These are phyloP conservation scores for Scolanthus callimorphus DNA, from an alignment of 92 coral and sea anemone species.

Conservation along the genomic window DNA sequence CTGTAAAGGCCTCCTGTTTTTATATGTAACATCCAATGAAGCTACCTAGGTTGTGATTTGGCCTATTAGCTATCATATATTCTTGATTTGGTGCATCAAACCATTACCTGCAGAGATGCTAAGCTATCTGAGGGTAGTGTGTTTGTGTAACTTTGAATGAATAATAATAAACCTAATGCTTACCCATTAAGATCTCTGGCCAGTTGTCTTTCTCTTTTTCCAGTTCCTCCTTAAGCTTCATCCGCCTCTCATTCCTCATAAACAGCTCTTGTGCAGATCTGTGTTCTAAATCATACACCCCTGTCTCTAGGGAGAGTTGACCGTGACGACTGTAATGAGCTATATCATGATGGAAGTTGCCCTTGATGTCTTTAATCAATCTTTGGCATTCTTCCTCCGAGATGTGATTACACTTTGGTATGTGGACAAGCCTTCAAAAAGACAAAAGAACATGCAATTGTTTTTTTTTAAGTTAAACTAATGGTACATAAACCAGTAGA, in stretches of 20 bases:
- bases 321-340: conserved; percentile 94
- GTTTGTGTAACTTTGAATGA: not conserved
- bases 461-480: too few relatives aligned
- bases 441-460: too few relatives aligned
- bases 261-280: conserved; percentile 94
- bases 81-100: too few relatives aligned
- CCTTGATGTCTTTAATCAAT: conserved; percentile 60
- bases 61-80: too few relatives aligned
- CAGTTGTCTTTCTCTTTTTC: conserved; percentile 57
- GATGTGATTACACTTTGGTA: conserved; percentile 73
- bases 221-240: conserved; percentile 78
- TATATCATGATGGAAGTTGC: conserved; percentile 81
- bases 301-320: conserved; percentile 81
- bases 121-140: too few relatives aligned
- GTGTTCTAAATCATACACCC: conserved; percentile 87
- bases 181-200: conserved; percentile 90
- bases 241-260: conserved; percentile 83
- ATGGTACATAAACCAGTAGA: too few relatives aligned
- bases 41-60: too few relatives aligned
- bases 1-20: too few relatives aligned
- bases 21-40: too few relatives aligned
- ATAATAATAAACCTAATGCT: too few relatives aligned
- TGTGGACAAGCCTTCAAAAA: conserved; percentile 52
- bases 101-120: too few relatives aligned
- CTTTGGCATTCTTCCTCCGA: conserved; percentile 52